These are phyloP conservation scores for Agrotis segetum DNA, from an alignment of 2,888 invertebrate species.

Conservation along the genomic window DNA sequence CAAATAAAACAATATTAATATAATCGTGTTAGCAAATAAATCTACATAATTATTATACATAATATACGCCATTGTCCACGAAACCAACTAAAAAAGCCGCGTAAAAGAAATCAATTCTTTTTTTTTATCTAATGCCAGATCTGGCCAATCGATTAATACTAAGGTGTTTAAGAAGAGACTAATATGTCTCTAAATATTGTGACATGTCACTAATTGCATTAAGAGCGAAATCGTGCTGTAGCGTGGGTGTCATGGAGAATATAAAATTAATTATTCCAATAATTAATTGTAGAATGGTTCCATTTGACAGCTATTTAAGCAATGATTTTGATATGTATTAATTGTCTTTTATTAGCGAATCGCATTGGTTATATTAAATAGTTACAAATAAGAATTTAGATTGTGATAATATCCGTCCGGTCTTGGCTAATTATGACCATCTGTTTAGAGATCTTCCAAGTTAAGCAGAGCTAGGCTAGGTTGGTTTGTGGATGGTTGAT, in stretches of 20 bases:
- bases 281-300: conserved; percentile 62
- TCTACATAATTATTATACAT: not conserved
- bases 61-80: conserved; percentile 21
- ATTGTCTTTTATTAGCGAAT: conserved; percentile 44
- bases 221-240: conserved; percentile 70
- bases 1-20: not conserved
- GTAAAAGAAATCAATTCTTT: conserved; percentile 14
- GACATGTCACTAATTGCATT: conserved; percentile 68
- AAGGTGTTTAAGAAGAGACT: conserved; percentile 39
- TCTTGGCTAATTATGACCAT: no score
- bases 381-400: no score
- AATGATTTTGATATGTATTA: conserved; percentile 51
- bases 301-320: conserved; percentile 57
- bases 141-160: conserved; percentile 24
- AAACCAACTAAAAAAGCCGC: conserved; percentile 5
- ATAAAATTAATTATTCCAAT: conserved; percentile 64
- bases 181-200: conserved; percentile 68
- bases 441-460: no score
- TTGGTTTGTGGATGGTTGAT: no score
- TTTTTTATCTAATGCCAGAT: conserved; percentile 30
- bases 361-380: conserved; percentile 3
- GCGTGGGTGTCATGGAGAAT: conserved; percentile 65
- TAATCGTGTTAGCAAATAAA: not conserved
- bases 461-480: no score
- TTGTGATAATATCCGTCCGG: no score